Base-by-base conservation (phyloP, 2,113 vertebrate genomes). In the Eudyptes chrysolophus region DNA sequence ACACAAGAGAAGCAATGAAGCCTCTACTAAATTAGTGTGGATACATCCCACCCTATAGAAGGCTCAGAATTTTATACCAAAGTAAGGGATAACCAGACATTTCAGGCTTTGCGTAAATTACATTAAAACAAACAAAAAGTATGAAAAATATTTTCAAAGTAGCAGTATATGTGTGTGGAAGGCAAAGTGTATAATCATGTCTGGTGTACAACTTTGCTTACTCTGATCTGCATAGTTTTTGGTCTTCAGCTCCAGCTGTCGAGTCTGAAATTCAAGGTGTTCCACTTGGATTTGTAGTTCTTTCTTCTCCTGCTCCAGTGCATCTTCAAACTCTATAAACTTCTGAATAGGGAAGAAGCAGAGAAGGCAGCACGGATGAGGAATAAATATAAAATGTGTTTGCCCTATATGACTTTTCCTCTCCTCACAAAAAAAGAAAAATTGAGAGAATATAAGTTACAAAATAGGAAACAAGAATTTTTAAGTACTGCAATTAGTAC, bases 271-370 rank as follows among this genome's bases (percentile, higher is more conserved):
- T 98, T 99, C 99, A 72, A 99, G 98, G 93, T 98, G 98, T 68
- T 99, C 99, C 97, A 99, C 99, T 92, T 99, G 99, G 29, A 98
- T 93, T 97, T 99, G 99, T 68, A 99, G 98, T 13, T 99, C 99
- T 92, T 99, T 99, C 98, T 99, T 99, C 95, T 99, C 99, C 24
- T 99, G 99, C 60, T 99, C 99, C 98, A 99, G 90, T 4, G 99
- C 98, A 99, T 99, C 99, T 96, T 99, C 99, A 96, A 99, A 99
- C 95, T 99, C 99, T 65, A 99, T 99, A 95, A 99, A 99, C 96
- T 99, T 99, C 99, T 99, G 89, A 58, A 72, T 22, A 92, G 69
- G 29, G 21, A 90, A 68, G 44, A 75, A 80, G 3, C 13, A 76
- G 36, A 94, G 69, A 42, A 83, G 69, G 29, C 96, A 42, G 74